Percentiles rank a stretch among this genome's conserved stretches.
Conservation (phyloP, 2,888 invertebrate genomes). For the Geophilus truncorum region DNA sequence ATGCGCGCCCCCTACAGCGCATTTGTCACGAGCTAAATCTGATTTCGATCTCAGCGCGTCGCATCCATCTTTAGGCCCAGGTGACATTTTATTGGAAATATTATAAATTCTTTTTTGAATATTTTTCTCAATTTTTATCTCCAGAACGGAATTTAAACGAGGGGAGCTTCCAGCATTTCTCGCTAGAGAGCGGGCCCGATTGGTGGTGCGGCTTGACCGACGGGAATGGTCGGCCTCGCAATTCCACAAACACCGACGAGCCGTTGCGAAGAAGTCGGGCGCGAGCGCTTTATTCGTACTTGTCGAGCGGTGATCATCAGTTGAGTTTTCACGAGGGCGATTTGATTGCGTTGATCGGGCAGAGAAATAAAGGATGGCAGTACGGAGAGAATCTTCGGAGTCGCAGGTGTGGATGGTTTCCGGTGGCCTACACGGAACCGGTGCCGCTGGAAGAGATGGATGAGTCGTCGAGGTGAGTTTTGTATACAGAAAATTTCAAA, state of each 20-base stretch:
- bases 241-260: conserved; percentile 51
- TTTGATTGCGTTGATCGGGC: conserved; percentile 78
- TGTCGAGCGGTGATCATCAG: conserved; percentile 83
- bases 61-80: conserved; percentile 55
- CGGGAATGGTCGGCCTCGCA: conserved; percentile 45
- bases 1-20: conserved; percentile 58
- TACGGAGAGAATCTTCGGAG: conserved; percentile 90
- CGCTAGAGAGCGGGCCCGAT: conserved; percentile 22
- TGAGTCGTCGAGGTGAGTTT: conserved; percentile 4
- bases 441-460: conserved; percentile 54
- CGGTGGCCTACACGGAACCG: conserved; percentile 87
- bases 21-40: conserved; percentile 65
- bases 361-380: conserved; percentile 92
- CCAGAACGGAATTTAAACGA: conserved; percentile 30
- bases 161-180: conserved; percentile 31
- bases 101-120: not conserved
- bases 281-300: conserved; percentile 80
- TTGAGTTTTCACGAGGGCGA: conserved; percentile 88
- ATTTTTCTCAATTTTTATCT: not conserved
- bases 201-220: conserved; percentile 33
- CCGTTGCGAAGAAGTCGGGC: conserved; percentile 60
- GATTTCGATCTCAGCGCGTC: conserved; percentile 78
- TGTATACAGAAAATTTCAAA: too few relatives aligned
- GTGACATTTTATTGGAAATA: not conserved
- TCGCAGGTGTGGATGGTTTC: conserved; percentile 87